phyloP scores from a whole-genome alignment of 2,113 vertebrate genomes.

The Marmota monax region DNA sequence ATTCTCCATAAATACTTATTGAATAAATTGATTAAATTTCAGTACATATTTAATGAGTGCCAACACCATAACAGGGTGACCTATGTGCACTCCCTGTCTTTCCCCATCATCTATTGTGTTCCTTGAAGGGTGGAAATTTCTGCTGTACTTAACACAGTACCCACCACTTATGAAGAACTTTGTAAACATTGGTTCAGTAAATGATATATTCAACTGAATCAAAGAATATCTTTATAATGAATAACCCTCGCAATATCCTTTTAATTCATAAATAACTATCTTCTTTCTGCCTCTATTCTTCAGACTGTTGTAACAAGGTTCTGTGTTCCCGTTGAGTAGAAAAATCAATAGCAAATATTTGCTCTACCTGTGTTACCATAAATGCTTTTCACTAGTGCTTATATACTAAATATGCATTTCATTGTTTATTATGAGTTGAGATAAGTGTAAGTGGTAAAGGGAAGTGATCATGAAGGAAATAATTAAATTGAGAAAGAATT shows the following conservation, averaged over 20 bases:
- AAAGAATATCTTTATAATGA: background rate
- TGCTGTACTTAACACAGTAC: background rate
- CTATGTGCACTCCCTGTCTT: background rate
- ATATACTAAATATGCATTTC: background rate
- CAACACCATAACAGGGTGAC: background rate
- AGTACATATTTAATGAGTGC: background rate
- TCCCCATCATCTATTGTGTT: background rate
- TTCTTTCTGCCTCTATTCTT: conserved; percentile 5
- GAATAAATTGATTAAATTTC: background rate
- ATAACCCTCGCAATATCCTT: background rate
- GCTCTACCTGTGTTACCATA: background rate
- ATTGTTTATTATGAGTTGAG: background rate
- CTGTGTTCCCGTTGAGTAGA: background rate
- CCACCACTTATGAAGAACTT: background rate
- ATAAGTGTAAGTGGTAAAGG: background rate
- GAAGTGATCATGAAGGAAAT: background rate
- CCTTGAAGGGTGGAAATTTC: background rate
- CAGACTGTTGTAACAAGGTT: background rate
- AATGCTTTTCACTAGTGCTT: background rate
- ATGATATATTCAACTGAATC: background rate
- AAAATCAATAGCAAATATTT: background rate
- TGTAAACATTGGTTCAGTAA: conserved; percentile 6
- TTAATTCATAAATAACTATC: background rate
- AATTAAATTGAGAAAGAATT: background rate
- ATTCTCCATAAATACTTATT: background rate